Percentiles rank a stretch among this genome's conserved stretches.
These are phyloP conservation scores for Oxyura jamaicensis DNA, from an alignment of 2,113 vertebrate genomes.

Conservation along the genomic window DNA sequence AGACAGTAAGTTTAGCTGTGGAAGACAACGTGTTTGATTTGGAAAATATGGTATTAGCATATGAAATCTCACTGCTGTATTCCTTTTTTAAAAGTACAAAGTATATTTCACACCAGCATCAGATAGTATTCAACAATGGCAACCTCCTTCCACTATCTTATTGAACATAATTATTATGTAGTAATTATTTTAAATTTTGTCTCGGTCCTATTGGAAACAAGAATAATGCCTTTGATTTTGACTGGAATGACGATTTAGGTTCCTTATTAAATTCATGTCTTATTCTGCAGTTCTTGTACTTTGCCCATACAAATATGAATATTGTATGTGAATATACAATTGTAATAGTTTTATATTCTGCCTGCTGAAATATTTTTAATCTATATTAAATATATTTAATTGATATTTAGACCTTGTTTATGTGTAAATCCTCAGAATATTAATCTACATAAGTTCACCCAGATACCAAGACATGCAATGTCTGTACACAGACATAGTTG, in stretches of 20 bases:
- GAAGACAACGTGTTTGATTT: background rate
- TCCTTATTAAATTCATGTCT: background rate
- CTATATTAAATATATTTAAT: too few relatives aligned
- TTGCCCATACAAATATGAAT: background rate
- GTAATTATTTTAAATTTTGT: background rate
- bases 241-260: background rate
- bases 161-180: background rate
- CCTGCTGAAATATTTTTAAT: background rate
- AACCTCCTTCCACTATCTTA: background rate
- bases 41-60: background rate
- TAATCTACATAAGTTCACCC: background rate
- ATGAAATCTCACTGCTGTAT: background rate
- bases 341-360: background rate
- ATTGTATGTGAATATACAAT: background rate
- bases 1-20: slow-evolving; percentile 1
- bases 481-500: background rate
- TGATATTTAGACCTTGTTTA: background rate
- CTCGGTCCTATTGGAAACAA: background rate
- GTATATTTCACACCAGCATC: background rate
- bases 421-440: background rate
- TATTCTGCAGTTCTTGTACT: background rate
- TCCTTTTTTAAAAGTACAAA: background rate
- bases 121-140: background rate
- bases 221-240: background rate
- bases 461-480: background rate